Base-by-base conservation (phyloP, 2,797 vertebrate species). In the Halcyon chelicuti region DNA sequence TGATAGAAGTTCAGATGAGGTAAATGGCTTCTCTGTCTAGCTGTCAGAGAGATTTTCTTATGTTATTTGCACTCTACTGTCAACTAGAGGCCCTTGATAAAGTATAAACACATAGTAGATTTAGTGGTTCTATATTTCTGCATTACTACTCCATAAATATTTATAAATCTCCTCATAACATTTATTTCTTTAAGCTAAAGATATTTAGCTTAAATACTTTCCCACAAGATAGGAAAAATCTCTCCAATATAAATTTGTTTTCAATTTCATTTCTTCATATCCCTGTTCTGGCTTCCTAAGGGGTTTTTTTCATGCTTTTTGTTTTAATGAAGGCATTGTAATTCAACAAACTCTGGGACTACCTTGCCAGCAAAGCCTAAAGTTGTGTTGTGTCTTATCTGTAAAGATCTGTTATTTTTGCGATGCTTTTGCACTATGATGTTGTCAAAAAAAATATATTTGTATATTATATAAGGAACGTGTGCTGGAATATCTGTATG, bases 111-210 rank as follows among this genome's bases (percentile, higher is more conserved):
- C 0, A 0, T 31, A 77, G 61, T 23, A 89, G 72, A 88, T 90
- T 51, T 60, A 90, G 35, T 52, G 25, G n/a, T 54, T 93, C 87
- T 58, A 12, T 86, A 86, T 71, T 88, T 90, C 73, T 96, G 54
- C 35, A 25, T 86, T 93, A 86, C 42, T 58, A 44, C 19, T 89
- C 65, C 78, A 54, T 67, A 93, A 95, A 95, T 90, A 94, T 91
- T 97, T 94, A 81, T 86, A 75, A 80, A 84, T 14, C 3, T 55
- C 25, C 35, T 84, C 28, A 75, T 73, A 93, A 84, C 28, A 88
- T 88, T 94, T 90, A 86, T 94, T 95, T 79, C 65, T 95, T 86
- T 92, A 90, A 83, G 46, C 29, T 88, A 31, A 78, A 83, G 26
- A 51, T 93, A 75, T 65, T 93, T 72, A 90, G 39, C 22, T 90